A percentile compares a stretch with the other conserved stretches of the same genome.
Conservation (phyloP, 64 coral and sea anemone species). For the Orbicella faveolata region DNA sequence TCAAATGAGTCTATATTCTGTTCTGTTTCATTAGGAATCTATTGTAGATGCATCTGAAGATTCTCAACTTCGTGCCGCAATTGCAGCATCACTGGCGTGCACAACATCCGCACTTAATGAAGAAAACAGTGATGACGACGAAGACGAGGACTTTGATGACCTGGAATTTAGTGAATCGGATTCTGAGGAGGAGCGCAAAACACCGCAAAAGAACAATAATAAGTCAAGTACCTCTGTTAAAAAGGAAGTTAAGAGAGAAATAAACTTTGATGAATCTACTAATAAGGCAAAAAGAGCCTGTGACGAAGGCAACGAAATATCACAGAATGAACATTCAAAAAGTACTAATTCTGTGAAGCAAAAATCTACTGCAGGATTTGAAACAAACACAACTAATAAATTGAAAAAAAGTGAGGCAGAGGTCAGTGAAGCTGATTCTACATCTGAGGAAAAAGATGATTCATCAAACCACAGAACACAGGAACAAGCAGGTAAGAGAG, state of each 20-base stretch:
- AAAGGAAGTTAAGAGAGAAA: conserved; percentile 13
- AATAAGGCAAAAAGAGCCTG: not conserved
- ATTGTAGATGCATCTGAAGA: conserved; percentile 98
- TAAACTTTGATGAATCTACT: conserved; percentile 21
- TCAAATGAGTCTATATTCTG: not conserved
- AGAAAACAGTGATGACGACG: conserved; percentile 41
- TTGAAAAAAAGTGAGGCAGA: not conserved
- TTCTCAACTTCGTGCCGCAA: conserved; percentile 94
- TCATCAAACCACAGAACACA: conserved; percentile 12
- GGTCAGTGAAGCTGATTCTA: not conserved
- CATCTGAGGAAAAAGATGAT: not conserved
- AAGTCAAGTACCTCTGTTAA: not conserved
- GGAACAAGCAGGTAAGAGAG: conserved; percentile 14
- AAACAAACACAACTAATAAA: not conserved
- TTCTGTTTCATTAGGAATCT: conserved; percentile 54
- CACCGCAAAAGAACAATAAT: conserved; percentile 37
- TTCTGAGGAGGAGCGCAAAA: conserved; percentile 41
- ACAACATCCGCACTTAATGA: conserved; percentile 51
- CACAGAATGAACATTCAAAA: conserved; percentile 13
- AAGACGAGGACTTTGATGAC: conserved; percentile 62
- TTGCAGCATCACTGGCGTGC: conserved; percentile 87
- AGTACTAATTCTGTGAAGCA: not conserved
- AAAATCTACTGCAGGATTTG: not conserved
- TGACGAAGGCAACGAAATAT: not conserved
- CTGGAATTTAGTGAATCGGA: conserved; percentile 88